Conservation (phyloP, 1,140 invertebrate species). For the Pogonomyrmex barbatus region DNA sequence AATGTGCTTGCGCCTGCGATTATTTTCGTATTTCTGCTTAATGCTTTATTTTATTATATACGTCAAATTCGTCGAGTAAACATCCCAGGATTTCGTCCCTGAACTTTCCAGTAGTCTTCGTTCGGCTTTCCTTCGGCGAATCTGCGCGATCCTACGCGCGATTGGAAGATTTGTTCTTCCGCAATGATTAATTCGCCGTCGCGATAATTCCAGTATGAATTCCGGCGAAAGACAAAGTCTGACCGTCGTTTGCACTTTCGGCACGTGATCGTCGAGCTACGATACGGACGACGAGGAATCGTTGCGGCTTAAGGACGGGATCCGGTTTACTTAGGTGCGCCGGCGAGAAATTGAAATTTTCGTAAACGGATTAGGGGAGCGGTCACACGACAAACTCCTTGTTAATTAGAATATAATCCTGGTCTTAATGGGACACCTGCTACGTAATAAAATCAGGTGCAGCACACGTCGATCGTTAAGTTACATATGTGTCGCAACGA, state of each 20-base stretch:
- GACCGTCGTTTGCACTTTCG: conserved; percentile 77
- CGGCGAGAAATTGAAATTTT: conserved; percentile 85
- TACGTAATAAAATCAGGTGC: conserved; percentile 70
- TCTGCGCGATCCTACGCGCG: not conserved
- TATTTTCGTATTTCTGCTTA: not conserved
- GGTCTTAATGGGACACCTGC: conserved; percentile 78
- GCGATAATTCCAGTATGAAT: conserved; percentile 53
- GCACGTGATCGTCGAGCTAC: conserved; percentile 68
- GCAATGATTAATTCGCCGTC: conserved; percentile 18
- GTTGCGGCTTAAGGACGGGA: conserved; percentile 64
- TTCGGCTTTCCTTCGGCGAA: conserved; percentile 7
- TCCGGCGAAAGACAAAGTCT: conserved; percentile 81
- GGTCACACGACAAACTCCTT: conserved; percentile 80
- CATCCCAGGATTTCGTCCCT: too few relatives aligned
- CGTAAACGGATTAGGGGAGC: conserved; percentile 83
- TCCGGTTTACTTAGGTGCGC: conserved; percentile 83
- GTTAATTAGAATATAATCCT: conserved; percentile 86
- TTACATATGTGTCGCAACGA: conserved; percentile 36
- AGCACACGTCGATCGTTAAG: conserved; percentile 53
- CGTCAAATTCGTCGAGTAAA: not conserved
- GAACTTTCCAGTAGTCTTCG: not conserved
- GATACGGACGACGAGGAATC: conserved; percentile 50
- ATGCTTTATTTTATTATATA: not conserved
- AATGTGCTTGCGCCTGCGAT: not conserved
- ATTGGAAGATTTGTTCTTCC: conserved; percentile 24